Percentiles rank a stretch among this genome's conserved stretches.
phyloP scores from a whole-genome alignment of 1,140 invertebrate genomes.

The Agrilus planipennis region DNA sequence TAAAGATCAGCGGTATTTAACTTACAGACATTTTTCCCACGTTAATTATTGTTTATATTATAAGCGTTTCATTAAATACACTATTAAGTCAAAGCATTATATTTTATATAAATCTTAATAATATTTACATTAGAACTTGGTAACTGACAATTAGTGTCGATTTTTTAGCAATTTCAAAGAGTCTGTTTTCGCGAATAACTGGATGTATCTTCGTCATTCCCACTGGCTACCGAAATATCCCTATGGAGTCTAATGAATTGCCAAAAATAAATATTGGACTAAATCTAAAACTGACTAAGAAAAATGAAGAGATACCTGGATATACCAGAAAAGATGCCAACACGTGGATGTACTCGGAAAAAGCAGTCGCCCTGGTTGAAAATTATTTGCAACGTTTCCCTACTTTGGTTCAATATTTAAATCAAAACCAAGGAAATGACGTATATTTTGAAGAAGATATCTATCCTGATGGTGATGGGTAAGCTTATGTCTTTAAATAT shows the following conservation, averaged over 20 bases:
- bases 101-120: no score
- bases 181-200: constrained; percentile 71
- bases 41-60: no score
- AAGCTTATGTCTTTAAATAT: no score
- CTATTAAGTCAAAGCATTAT: no score
- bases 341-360: constrained; percentile 72
- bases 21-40: no score
- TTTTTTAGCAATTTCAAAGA: constrained; percentile 48
- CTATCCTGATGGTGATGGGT: constrained; percentile 45
- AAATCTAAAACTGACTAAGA: constrained; percentile 84
- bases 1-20: no score
- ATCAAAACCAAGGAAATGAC: constrained; percentile 37
- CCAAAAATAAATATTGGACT: constrained; percentile 77
- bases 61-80: no score
- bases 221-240: constrained; percentile 27
- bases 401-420: constrained; percentile 55
- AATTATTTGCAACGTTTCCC: constrained; percentile 62
- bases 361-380: constrained; percentile 56
- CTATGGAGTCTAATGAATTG: constrained; percentile 32
- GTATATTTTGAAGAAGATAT: constrained; percentile 54
- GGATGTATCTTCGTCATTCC: constrained; percentile 59
- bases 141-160: constrained; percentile 42
- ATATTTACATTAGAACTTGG: no score
- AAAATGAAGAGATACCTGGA: constrained; percentile 61
- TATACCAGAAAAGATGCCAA: constrained; percentile 62